Conservation (phyloP, 2,797 vertebrate genomes). For the Allobates femoralis region DNA sequence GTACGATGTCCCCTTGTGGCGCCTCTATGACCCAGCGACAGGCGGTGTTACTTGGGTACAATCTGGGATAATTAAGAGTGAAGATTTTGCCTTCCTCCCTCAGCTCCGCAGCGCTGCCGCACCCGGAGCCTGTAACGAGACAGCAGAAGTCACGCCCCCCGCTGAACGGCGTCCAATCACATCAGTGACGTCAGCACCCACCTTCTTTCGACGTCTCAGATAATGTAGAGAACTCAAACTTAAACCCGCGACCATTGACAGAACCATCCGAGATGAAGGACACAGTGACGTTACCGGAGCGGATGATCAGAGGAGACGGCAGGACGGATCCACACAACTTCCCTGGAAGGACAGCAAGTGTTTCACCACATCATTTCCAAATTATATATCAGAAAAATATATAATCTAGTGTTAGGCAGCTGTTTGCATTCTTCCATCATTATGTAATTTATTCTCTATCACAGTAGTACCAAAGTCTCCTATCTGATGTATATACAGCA, state of each 20-base stretch:
- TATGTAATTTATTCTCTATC: not conserved
- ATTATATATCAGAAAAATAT: no score
- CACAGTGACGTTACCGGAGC: not conserved
- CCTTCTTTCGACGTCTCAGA: conserved; percentile 34
- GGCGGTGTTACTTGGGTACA: conserved; percentile 60
- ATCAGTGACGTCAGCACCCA: not conserved
- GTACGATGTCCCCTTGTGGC: conserved; percentile 62
- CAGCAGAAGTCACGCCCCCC: conserved; percentile 10
- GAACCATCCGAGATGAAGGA: conserved; percentile 50
- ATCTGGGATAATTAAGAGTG: conserved; percentile 65
- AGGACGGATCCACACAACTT: conserved; percentile 17
- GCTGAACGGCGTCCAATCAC: not conserved
- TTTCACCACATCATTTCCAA: no score
- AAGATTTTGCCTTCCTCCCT: conserved; percentile 65
- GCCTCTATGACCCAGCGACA: conserved; percentile 68
- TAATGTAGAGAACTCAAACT: not conserved
- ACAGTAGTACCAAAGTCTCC: no score
- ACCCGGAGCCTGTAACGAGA: conserved; percentile 39
- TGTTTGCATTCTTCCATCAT: not conserved
- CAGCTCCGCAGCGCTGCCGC: conserved; percentile 57
- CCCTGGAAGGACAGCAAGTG: not conserved
- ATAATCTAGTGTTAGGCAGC: no score
- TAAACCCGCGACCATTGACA: not conserved
- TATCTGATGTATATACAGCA: no score
- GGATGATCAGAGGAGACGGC: conserved; percentile 33